Evolutionary conservation across 2,888 invertebrate genomes (phyloP).

Genomic region (Callyntrura guangdongensis): DNA sequence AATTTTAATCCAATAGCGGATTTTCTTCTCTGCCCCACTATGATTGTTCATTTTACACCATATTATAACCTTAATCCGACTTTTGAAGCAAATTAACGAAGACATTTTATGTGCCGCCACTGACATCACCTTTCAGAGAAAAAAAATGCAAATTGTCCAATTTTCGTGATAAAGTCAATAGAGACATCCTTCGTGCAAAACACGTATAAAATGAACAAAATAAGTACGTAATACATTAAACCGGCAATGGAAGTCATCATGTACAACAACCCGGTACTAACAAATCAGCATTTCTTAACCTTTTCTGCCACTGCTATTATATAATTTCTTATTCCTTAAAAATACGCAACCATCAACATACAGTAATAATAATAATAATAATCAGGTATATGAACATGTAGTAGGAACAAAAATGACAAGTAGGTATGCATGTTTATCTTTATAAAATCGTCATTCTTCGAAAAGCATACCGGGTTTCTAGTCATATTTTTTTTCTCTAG

Average conservation of each 20-base stretch:
- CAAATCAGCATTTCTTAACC: slow-evolving; percentile 7
- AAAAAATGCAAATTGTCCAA: neutral
- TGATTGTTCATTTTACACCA: slow-evolving; percentile 6
- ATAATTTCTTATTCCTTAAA: neutral
- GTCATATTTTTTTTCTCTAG: neutral
- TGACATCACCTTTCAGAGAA: slow-evolving; percentile 18
- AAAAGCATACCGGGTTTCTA: neutral
- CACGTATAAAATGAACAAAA: neutral
- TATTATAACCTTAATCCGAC: slow-evolving; percentile 15
- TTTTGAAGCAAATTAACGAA: neutral
- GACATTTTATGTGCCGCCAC: neutral
- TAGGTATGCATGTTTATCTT: neutral
- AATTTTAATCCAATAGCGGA: slow-evolving; percentile 16
- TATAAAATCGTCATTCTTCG: neutral
- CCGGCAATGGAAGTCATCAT: neutral
- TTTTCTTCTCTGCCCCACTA: neutral
- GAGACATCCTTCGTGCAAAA: neutral
- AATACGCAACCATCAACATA: too few relatives aligned
- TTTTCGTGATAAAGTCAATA: neutral
- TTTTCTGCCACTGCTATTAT: neutral
- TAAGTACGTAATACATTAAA: neutral
- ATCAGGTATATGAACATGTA: slow-evolving; percentile 6
- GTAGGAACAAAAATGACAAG: neutral
- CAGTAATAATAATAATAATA: neutral
- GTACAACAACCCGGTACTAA: neutral